Base-by-base conservation (phyloP, 2,888 invertebrate genomes). In the Ceratothoa steindachneri region DNA sequence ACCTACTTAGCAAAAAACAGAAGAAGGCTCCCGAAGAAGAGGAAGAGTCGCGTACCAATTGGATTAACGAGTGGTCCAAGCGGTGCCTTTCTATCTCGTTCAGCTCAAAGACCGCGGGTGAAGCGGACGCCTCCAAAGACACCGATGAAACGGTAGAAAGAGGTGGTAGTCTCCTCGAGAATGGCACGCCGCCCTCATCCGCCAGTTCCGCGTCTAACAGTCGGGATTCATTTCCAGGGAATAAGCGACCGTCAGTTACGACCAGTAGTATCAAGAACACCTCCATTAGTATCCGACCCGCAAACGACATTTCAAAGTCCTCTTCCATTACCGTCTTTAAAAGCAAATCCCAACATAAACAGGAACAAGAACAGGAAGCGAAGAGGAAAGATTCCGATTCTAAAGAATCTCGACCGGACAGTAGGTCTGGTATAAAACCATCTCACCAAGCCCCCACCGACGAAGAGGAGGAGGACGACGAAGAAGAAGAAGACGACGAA, bases 151-250 rank as follows among this genome's bases (percentile, higher is more conserved):
- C 19, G 19, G 51, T 12, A 53, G 41, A 66, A 12, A 66, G 67
- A 28, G 31, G n/a, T 5, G 3, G 7, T 2, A 24, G 27, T 1
- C 60, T n/a, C 60, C 60, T 60, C 27, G 60, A 60, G 60, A 60
- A 60, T 60, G 60, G 60, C 3, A 60, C 60, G 19, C 60, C 60
- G 22, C 24, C 60, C 60, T 60, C 60, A 22, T 60, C 60, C 60
- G n/a, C 60, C 1, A 60, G 24, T 24, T 60, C 60, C 60, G 60
- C 60, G 1, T 60, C 60, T 3, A 60, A 60, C 60, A 60, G 60
- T 60, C 60, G 22, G 60, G 60, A 60, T 24, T n/a, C 60, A 12
- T 60, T 60, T 60, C 27, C 60, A 24, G 60, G 12, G 19, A 60
- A 60, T n/a, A 24, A 60, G 12, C n/a, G 24, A 15, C 24, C 60